These are phyloP conservation scores for Poeciliopsis occidentalis DNA, from an alignment of 2,113 vertebrate genomes.

Conservation along the genomic window DNA sequence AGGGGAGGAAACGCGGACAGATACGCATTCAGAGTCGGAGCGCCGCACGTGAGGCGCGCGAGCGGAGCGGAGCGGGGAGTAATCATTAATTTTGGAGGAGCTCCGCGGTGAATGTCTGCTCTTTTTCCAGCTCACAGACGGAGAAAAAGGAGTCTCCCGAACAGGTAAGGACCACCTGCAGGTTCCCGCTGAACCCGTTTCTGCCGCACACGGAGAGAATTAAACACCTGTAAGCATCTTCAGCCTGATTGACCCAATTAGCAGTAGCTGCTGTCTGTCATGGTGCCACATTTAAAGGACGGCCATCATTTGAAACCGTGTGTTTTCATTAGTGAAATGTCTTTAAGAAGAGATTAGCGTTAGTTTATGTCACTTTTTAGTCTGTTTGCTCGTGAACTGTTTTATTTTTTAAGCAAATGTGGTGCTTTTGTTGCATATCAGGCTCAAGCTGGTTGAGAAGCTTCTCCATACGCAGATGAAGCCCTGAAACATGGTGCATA, in stretches of 20 bases:
- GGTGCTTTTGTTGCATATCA: background rate
- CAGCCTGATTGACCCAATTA: conserved; percentile 51
- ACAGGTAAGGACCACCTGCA: conserved; percentile 49
- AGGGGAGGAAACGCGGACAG: conserved; percentile 21
- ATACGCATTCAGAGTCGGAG: conserved; percentile 19
- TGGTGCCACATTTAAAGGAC: background rate
- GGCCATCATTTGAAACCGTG: conserved; percentile 6
- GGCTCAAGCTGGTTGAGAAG: background rate
- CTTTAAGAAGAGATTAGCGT: background rate
- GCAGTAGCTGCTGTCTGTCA: background rate
- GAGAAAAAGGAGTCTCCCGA: conserved; percentile 21
- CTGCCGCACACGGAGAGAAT: background rate
- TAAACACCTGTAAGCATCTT: conserved; percentile 51
- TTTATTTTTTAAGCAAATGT: background rate
- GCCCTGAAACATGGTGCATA: background rate
- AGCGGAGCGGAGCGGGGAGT: conserved; percentile 48
- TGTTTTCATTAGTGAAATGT: background rate
- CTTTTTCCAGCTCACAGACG: background rate
- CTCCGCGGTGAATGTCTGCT: background rate
- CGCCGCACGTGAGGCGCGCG: conserved; percentile 49
- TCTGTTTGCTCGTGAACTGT: background rate
- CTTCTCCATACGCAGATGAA: background rate
- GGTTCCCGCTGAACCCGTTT: background rate
- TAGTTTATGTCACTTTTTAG: conserved; percentile 1
- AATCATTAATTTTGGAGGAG: conserved; percentile 36